Percentiles rank a stretch among this genome's conserved stretches.
These are phyloP conservation scores for Alsophila aescularia DNA, from an alignment of 2,888 invertebrate species.

Conservation along the genomic window DNA sequence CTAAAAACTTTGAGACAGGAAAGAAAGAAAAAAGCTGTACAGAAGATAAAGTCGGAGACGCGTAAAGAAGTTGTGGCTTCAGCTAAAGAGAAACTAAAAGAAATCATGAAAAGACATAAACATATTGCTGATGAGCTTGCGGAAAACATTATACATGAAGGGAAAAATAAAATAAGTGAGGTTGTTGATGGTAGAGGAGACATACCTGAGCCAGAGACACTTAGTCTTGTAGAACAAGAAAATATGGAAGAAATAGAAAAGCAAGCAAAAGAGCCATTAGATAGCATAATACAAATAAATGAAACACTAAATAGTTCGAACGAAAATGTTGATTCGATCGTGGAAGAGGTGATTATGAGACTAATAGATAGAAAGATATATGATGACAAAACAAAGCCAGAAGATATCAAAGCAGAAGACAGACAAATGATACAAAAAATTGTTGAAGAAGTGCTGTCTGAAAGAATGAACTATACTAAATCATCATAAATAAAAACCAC, in stretches of 20 bases:
- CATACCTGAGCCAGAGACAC: conserved; percentile 58
- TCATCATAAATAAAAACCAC: conserved; percentile 38
- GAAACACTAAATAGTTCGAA: conserved; percentile 50
- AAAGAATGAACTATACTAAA: conserved; percentile 70
- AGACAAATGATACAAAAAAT: conserved; percentile 76
- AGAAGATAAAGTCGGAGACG: conserved; percentile 77
- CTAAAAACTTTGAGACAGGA: conserved; percentile 64
- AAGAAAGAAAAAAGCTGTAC: conserved; percentile 72
- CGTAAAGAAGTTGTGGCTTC: conserved; percentile 77
- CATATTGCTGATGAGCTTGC: conserved; percentile 69
- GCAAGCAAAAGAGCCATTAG: conserved; percentile 27
- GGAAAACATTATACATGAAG: conserved; percentile 50
- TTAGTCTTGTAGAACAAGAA: conserved; percentile 35
- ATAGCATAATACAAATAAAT: conserved; percentile 36
- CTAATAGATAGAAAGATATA: conserved; percentile 81
- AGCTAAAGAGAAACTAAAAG: conserved; percentile 78
- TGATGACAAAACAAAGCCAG: conserved; percentile 79
- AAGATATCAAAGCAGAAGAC: conserved; percentile 75
- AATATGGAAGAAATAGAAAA: conserved; percentile 30
- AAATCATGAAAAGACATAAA: conserved; percentile 79
- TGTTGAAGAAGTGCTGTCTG: conserved; percentile 75
- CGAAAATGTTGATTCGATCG: conserved; percentile 74
- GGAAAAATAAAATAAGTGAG: conserved; percentile 39
- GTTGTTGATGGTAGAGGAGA: conserved; percentile 62
- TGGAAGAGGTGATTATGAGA: conserved; percentile 77